These are phyloP conservation scores for Corythornis madagascariensis DNA, from an alignment of 2,113 vertebrate genomes.

Conservation along the genomic window DNA sequence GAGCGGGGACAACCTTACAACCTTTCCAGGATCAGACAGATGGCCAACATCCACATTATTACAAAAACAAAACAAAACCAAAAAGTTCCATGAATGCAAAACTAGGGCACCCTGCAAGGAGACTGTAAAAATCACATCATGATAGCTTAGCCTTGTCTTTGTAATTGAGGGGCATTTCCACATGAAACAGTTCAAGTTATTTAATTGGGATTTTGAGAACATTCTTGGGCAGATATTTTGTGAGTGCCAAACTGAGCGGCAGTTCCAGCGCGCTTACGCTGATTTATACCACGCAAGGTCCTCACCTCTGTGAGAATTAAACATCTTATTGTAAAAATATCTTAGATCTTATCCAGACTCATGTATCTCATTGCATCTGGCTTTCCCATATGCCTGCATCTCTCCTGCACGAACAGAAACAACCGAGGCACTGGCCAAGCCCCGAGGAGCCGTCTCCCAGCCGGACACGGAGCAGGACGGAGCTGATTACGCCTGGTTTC, in stretches of 20 bases:
- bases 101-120: slow-evolving; percentile 50
- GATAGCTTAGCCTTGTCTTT: slow-evolving; percentile 58
- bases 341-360: slow-evolving; percentile 43
- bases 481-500: neutral
- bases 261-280: neutral
- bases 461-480: neutral
- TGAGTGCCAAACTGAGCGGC: neutral
- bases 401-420: slow-evolving; percentile 17
- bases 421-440: slow-evolving; percentile 10
- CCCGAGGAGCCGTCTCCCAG: neutral
- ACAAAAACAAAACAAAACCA: slow-evolving; percentile 67
- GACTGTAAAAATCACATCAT: slow-evolving; percentile 69
- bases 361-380: neutral
- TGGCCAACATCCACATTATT: slow-evolving; percentile 65
- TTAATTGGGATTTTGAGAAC: slow-evolving; percentile 63
- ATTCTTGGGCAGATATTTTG: slow-evolving; percentile 45
- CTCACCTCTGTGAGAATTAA: slow-evolving; percentile 17
- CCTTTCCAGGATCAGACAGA: slow-evolving; percentile 62
- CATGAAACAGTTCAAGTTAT: slow-evolving; percentile 63
- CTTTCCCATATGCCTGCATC: slow-evolving; percentile 26
- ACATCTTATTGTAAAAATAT: slow-evolving; percentile 35
- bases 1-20: slow-evolving; percentile 58
- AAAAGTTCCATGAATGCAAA: slow-evolving; percentile 70
- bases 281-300: slow-evolving; percentile 24
- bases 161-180: slow-evolving; percentile 68